Evolutionary conservation across 2,888 invertebrate genomes (phyloP).

Genomic region (Drosophila ezoana): DNA sequence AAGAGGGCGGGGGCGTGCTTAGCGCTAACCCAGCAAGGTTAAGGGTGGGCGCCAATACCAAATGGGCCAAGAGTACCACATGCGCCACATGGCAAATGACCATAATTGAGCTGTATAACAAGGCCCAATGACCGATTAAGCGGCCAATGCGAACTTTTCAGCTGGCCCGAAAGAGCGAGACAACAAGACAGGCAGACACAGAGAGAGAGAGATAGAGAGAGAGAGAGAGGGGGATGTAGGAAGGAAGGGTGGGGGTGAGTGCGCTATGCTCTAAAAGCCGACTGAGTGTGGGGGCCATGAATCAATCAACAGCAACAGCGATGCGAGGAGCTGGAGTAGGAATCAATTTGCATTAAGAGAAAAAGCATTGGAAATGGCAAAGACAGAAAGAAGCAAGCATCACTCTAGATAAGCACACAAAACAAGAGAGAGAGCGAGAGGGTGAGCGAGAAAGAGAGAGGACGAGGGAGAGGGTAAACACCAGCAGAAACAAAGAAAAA

Average conservation of each 20-base stretch:
- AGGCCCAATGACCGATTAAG: conserved; percentile 79
- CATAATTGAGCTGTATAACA: conserved; percentile 79
- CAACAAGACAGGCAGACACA: not conserved
- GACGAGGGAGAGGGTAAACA: no score
- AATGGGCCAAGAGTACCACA: conserved; percentile 34
- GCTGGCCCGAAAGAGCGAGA: conserved; percentile 19
- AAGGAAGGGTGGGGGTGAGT: not conserved
- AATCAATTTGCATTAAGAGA: conserved; percentile 38
- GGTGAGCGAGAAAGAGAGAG: not conserved
- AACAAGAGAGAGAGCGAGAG: not conserved
- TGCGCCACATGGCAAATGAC: conserved; percentile 79
- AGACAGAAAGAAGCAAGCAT: not conserved
- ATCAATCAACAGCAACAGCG: conserved; percentile 36
- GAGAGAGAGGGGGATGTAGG: not conserved
- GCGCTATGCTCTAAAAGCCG: conserved; percentile 5
- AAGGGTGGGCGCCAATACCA: conserved; percentile 33
- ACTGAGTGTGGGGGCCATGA: conserved; percentile 7
- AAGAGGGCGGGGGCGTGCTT: not conserved
- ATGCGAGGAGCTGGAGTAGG: conserved; percentile 3
- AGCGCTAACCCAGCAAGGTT: conserved; percentile 17
- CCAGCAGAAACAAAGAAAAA: no score
- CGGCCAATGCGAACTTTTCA: conserved; percentile 42
- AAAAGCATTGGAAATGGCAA: conserved; percentile 1
- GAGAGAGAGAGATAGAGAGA: not conserved
- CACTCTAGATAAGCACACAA: not conserved